Evolutionary conservation across 1,140 invertebrate species (phyloP).

Genomic region (Drosophila miranda): DNA sequence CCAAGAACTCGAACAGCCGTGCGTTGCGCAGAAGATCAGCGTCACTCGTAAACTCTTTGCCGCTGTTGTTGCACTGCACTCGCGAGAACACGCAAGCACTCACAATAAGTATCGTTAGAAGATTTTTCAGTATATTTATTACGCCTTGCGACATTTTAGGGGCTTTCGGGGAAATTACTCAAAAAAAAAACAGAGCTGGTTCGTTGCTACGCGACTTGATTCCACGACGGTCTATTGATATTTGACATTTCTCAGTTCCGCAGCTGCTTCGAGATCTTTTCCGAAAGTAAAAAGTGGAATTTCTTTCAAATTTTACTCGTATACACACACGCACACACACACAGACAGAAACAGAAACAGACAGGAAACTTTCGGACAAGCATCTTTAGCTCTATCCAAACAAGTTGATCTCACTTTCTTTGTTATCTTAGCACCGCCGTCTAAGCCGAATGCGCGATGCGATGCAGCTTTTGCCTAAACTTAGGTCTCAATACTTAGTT

Average conservation of each 20-base stretch:
- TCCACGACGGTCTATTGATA: slow-evolving; percentile 63
- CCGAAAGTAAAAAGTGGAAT: slow-evolving; percentile 66
- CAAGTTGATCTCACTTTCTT: slow-evolving; percentile 71
- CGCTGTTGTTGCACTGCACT: slow-evolving; percentile 30
- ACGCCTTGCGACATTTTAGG: slow-evolving; percentile 38
- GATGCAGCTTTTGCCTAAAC: slow-evolving; percentile 15
- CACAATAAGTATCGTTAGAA: slow-evolving; percentile 26
- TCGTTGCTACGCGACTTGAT: slow-evolving; percentile 50
- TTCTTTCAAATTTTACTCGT: slow-evolving; percentile 55
- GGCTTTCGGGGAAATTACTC: slow-evolving; percentile 10
- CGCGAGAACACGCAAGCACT: slow-evolving; percentile 21
- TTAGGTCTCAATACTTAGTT: neutral
- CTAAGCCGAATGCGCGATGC: slow-evolving; percentile 42
- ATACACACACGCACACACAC: slow-evolving; percentile 28
- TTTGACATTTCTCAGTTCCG: slow-evolving; percentile 60
- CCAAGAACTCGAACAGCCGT: slow-evolving; percentile 58
- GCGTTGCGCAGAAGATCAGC: slow-evolving; percentile 16
- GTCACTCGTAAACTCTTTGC: too few relatives aligned
- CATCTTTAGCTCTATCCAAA: slow-evolving; percentile 74
- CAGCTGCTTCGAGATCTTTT: slow-evolving; percentile 55
- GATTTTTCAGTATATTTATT: slow-evolving; percentile 10
- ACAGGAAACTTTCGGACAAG: slow-evolving; percentile 26
- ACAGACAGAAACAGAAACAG: slow-evolving; percentile 1
- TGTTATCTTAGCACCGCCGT: slow-evolving; percentile 42
- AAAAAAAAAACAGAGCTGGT: slow-evolving; percentile 14